phyloP scores from a whole-genome alignment of 2,113 vertebrate genomes.

The Lagenorhynchus albirostris region DNA sequence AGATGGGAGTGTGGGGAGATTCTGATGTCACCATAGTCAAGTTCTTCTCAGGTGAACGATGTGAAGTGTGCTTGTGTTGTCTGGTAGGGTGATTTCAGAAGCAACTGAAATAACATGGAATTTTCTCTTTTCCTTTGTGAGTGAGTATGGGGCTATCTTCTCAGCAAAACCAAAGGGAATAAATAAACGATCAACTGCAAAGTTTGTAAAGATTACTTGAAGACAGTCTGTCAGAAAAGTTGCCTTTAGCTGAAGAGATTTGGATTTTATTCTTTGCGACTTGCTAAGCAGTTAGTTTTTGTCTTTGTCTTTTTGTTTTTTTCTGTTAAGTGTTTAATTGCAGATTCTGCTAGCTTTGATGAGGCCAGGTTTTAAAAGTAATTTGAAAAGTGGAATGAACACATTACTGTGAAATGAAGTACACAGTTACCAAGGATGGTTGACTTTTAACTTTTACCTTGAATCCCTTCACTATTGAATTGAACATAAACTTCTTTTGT shows the following conservation, averaged over 20 bases:
- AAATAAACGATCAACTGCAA: neutral
- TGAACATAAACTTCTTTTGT: slow-evolving; percentile 42
- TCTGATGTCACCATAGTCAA: neutral
- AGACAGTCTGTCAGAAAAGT: neutral
- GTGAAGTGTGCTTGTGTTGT: neutral
- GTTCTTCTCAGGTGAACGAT: neutral
- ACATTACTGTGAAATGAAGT: neutral
- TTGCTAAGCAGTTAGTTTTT: neutral
- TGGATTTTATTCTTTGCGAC: neutral
- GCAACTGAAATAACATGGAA: neutral
- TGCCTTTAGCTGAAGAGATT: neutral
- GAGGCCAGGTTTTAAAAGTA: neutral
- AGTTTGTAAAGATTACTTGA: neutral
- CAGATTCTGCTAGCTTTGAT: slow-evolving; percentile 33
- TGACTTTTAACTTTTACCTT: slow-evolving; percentile 21
- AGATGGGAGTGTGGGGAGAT: neutral
- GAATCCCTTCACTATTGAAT: neutral
- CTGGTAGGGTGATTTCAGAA: neutral
- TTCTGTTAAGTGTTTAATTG: neutral
- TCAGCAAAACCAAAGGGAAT: neutral
- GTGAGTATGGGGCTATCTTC: neutral
- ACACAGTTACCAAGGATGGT: neutral
- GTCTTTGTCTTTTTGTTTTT: neutral
- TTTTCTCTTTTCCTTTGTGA: neutral
- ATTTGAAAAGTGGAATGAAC: slow-evolving; percentile 6